Percentiles rank a stretch among this genome's conserved stretches.
Conservation (phyloP, 2,888 invertebrate genomes). For the Alviniconcha strummeri region DNA sequence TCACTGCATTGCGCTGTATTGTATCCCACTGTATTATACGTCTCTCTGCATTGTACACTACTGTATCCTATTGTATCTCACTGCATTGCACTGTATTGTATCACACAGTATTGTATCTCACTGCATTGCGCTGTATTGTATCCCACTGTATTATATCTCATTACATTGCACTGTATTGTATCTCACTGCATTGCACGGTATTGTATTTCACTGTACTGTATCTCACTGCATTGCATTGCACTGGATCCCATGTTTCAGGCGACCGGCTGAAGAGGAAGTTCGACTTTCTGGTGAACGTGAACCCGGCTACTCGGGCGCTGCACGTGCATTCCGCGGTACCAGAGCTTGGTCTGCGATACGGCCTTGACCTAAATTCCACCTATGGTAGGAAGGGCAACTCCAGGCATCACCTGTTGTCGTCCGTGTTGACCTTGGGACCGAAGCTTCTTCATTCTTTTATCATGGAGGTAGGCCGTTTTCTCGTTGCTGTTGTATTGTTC, state of each 20-base stretch:
- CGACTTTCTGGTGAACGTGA: background rate
- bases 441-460: constrained; percentile 15
- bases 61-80: too few species aligned
- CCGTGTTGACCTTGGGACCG: constrained; percentile 1
- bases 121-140: constrained; percentile 7
- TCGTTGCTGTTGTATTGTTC: too few species aligned
- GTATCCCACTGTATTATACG: constrained; percentile 1
- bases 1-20: background rate
- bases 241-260: background rate
- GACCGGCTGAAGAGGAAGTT: constrained; percentile 20
- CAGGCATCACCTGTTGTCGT: constrained; percentile 4
- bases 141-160: constrained; percentile 8
- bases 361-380: constrained; percentile 9
- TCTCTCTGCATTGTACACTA: too few species aligned
- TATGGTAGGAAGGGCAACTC: too few species aligned
- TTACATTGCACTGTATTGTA: constrained; percentile 5
- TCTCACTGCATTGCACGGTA: background rate
- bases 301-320: background rate
- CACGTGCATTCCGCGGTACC: constrained; percentile 3
- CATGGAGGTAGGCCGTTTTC: background rate
- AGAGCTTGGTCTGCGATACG: constrained; percentile 16
- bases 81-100: too few species aligned
- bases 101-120: too few species aligned
- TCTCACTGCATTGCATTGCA: background rate
- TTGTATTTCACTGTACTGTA: constrained; percentile 12